Base-by-base conservation (phyloP, 2,888 invertebrate genomes). In the Clunio marinus region DNA sequence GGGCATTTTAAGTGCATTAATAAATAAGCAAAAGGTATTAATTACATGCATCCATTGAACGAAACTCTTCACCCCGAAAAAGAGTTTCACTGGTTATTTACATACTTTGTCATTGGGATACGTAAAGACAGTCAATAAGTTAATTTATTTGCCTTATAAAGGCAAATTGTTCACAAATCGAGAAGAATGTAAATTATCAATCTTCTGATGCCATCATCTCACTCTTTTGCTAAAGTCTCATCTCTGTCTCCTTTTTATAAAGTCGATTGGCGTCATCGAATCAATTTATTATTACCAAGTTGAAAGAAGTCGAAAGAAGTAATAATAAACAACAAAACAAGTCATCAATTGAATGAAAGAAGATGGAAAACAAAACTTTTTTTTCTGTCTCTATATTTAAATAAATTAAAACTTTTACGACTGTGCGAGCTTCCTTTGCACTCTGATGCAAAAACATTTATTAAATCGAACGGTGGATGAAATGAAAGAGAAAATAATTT, bases 1-100 rank as follows among this genome's bases (percentile, higher is more conserved):
- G 15, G 10, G 41, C 22, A 37, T 37, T 20, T 62, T 37, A 62
- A 62, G 62, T 62, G 62, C 62, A 17, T 62, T 13, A 62, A 62
- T 62, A 62, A 62, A 62, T 62, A 22, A 28, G 7, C 13, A 59
- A 59, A 59, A 8, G 3, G 45, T n/a, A n/a, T 27, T 27, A 58
- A 58, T 58, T 58, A 55, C 55, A 55, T n/a, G n/a, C n/a, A n/a
- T n/a, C n/a, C n/a, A n/a, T n/a, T n/a, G n/a, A n/a, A n/a, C n/a
- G n/a, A n/a, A n/a, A n/a, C n/a, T n/a, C 55, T 22, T 17, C 3
- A 13, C 35, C 35, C 35, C 35, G 35, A 32, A 32, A 32, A 32
- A 32, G n/a, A n/a, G 5, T 32, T 32, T 8, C 35, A 32, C 35
- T 32, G 5, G 35, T 32, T n/a, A n/a, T n/a, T n/a, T n/a, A n/a